Base-by-base conservation (phyloP, 2,113 vertebrate species). In the Pyxicephalus adspersus region DNA sequence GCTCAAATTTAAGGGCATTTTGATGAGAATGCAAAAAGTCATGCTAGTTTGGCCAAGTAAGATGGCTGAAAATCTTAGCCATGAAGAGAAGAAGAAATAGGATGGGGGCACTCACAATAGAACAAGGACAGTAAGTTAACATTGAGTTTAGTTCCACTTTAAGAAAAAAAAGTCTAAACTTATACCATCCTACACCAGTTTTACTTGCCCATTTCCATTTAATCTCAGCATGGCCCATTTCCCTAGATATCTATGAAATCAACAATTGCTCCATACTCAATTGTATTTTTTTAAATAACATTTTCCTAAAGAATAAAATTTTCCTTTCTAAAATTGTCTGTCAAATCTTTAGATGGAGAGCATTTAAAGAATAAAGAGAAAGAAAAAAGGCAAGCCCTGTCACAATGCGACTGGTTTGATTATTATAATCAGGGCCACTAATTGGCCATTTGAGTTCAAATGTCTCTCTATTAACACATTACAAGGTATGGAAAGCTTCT, bases 381-480 rank as follows among this genome's bases (percentile, higher is more conserved):
- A 20, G 54, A 38, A 34, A 54, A 74, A 55, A 58, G 54, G 26
- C 26, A 18, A 60, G 55, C 29, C 19, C 19, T 60, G 71, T 22
- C 71, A 74, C 71, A 60, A 38, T 74, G 55, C 1, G 9, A 18
- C 22, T 28, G 55, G n/a, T 73, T 22, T 73, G 71, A 58, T 38
- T 54, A 38, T 74, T 74, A 38, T 74, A 74, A 74, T 74, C 71
- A 60, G 55, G 54, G 28, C 13, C 55, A 16, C 71, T 74, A 74
- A 74, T 74, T 74, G 71, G 57, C 54, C 22, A 17, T 74, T 74
- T 74, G 52, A 74, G 11, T 29, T n/a, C 18, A 34, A 58, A 22
- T 29, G 17, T 22, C 19, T 17, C 23, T 74, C 52, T 31, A 22
- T 74, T 74, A 74, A 38, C 34, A 29, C 4, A 20, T 15, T 5